Base-by-base conservation (phyloP, 2,888 invertebrate species). In the Drosophila quinaria region DNA sequence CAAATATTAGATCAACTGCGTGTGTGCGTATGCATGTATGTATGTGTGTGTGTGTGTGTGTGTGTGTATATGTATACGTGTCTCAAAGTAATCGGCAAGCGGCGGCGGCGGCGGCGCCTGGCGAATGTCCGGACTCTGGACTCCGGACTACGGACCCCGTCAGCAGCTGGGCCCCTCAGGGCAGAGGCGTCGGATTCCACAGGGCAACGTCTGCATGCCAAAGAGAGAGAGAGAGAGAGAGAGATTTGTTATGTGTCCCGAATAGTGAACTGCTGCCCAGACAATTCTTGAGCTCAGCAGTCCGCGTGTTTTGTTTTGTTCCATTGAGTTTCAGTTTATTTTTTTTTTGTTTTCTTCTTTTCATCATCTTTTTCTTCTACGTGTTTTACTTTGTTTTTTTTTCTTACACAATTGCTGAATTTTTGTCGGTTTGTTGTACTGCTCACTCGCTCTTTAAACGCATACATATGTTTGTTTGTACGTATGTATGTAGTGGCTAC, bases 201-300 rank as follows among this genome's bases (percentile, higher is more conserved):
- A 74, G 74, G 70, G 74, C 72, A 75, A 72, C 58, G 77, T 76
- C 76, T 76, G 77, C 76, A 54, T 74, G 52, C 56, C 60, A 50
- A n/a, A n/a, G 51, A 39, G 50, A 51, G 60, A 64, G 63, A 54
- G 60, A 64, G 63, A 52, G 29, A 49, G 55, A 39, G 52, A 54
- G 61, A 64, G 64, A 54, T 75, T 75, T 71, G 56, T 54, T 66
- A 66, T 75, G 66, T 60, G 74, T 70, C 65, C 62, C 63, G 60
- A 52, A 63, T 62, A 61, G 67, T 72, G 54, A 75, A 63, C 49
- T 56, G 60, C 76, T 56, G 60, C 76, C 73, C 75, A 76, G 76
- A 76, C 76, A 63, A 65, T 70, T 70, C 54, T 61, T 70, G 61
- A 65, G 74, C 61, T 62, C 71, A 61, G 76, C 42, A 61, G 76